Conservation (phyloP, 2,888 invertebrate genomes). For the Helobdella robusta region DNA sequence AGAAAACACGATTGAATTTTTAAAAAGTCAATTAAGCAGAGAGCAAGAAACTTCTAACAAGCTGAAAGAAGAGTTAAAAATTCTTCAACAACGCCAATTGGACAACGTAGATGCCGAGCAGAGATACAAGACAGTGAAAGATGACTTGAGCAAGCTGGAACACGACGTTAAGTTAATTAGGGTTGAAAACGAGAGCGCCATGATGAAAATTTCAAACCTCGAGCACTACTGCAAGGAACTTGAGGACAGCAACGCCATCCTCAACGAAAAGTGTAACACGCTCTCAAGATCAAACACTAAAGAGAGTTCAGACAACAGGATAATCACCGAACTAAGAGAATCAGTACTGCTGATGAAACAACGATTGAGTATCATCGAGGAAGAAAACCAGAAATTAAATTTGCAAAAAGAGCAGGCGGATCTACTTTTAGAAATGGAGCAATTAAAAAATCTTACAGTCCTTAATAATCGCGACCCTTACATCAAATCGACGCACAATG, state of each 20-base stretch:
- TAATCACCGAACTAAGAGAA: background rate
- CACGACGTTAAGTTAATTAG: slow-evolving; percentile 6
- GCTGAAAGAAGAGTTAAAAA: background rate
- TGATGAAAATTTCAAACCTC: slow-evolving; percentile 4
- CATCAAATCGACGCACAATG: slow-evolving; percentile 8
- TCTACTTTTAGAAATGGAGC: slow-evolving; percentile 26
- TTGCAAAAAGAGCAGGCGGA: slow-evolving; percentile 23
- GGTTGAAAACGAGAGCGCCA: slow-evolving; percentile 12
- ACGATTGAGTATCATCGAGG: slow-evolving; percentile 1
- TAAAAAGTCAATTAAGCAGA: background rate
- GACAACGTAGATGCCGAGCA: no score
- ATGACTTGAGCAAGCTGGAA: slow-evolving; percentile 3
- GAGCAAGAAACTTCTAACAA: background rate
- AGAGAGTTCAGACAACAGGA: background rate
- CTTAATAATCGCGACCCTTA: background rate
- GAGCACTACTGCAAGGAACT: slow-evolving; percentile 7
- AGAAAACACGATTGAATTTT: background rate
- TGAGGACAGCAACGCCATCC: background rate
- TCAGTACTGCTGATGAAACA: background rate
- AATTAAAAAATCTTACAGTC: slow-evolving; percentile 25
- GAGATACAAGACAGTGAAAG: slow-evolving; percentile 12
- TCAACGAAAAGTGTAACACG: slow-evolving; percentile 5
- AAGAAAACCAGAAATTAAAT: slow-evolving; percentile 24
- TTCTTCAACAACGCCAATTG: background rate
- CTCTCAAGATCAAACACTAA: background rate